Conservation (phyloP, 2,113 vertebrate genomes). For the Percina caprodes region DNA sequence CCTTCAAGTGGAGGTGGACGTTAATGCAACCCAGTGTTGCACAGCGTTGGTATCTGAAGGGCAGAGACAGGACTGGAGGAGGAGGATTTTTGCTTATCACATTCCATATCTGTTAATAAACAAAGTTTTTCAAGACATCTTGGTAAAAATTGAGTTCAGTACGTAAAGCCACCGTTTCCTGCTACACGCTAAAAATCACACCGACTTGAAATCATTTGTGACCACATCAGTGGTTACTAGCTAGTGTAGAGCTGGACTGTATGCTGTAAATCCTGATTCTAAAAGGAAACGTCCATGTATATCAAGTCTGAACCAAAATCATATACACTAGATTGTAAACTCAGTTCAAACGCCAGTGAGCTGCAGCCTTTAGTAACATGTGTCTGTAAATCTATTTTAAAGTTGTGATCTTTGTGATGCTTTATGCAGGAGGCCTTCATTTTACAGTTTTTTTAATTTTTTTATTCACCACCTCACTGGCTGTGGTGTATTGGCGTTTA, state of each 20-base stretch:
- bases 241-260: not conserved
- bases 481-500: not conserved
- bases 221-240: not conserved
- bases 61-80: not conserved
- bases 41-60: constrained; percentile 13
- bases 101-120: constrained; percentile 33
- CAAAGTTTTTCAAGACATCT: not conserved
- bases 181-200: too few species aligned
- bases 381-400: constrained; percentile 21
- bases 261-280: not conserved
- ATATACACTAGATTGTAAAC: not conserved
- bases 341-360: not conserved
- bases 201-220: not conserved
- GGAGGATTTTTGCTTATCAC: not conserved
- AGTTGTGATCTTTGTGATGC: not conserved
- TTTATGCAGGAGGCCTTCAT: not conserved
- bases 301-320: not conserved
- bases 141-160: not conserved
- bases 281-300: not conserved
- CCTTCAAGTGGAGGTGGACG: constrained; percentile 29
- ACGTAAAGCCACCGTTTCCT: not conserved
- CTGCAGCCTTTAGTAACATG: not conserved
- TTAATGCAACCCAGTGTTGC: constrained; percentile 29
- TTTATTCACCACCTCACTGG: not conserved
- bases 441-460: not conserved